A percentile compares a stretch with the other conserved stretches of the same genome.
These are phyloP conservation scores for Fissipunctia ypsillon DNA, from an alignment of 2,888 invertebrate species.

Conservation along the genomic window DNA sequence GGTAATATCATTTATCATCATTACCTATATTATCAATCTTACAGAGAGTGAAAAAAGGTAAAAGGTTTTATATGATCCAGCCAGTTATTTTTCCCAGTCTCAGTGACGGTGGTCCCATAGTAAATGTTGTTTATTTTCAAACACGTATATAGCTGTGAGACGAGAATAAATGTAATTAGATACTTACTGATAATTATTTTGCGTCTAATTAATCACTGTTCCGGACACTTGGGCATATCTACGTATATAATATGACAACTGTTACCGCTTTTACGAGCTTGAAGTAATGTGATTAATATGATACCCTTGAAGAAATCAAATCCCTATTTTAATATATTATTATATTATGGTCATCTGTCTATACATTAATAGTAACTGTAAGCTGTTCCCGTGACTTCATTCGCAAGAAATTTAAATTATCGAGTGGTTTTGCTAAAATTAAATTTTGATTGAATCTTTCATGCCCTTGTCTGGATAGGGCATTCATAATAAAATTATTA, in stretches of 20 bases:
- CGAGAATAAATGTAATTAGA: neutral
- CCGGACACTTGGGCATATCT: slow-evolving; percentile 3
- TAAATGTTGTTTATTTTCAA: too few relatives aligned
- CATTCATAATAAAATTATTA: too few relatives aligned
- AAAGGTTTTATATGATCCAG: too few relatives aligned
- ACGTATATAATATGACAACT: neutral
- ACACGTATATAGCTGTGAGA: too few relatives aligned
- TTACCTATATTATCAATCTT: too few relatives aligned
- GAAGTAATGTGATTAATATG: slow-evolving; percentile 25
- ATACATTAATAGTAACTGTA: neutral
- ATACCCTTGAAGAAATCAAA: slow-evolving; percentile 3
- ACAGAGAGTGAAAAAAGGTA: too few relatives aligned
- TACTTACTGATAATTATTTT: neutral
- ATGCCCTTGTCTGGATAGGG: too few relatives aligned
- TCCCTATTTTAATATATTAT: neutral
- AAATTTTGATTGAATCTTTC: too few relatives aligned
- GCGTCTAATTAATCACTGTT: slow-evolving; percentile 32
- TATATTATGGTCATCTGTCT: neutral
- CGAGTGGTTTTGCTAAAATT: neutral
- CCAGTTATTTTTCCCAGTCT: too few relatives aligned
- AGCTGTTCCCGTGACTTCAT: neutral
- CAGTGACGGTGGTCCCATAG: too few relatives aligned
- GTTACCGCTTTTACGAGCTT: slow-evolving; percentile 19
- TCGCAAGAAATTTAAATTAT: neutral
- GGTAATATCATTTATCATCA: too few relatives aligned